These are phyloP conservation scores for Nanorana parkeri DNA, from an alignment of 2,113 vertebrate genomes.

Conservation along the genomic window DNA sequence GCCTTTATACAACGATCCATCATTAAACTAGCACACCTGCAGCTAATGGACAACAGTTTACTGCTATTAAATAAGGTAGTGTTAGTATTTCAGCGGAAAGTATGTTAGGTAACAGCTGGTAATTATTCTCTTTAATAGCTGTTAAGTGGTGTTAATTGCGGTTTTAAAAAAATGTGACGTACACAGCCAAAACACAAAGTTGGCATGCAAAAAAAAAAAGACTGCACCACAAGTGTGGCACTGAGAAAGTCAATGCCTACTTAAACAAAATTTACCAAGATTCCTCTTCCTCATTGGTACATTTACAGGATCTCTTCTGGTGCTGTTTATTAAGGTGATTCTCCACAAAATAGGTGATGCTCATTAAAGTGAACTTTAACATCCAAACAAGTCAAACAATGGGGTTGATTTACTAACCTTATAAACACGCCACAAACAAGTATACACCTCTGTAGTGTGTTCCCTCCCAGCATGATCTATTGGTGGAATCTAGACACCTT, in stretches of 20 bases:
- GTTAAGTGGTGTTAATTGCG: slow-evolving; percentile 56
- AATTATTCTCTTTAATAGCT: slow-evolving; percentile 57
- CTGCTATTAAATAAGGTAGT: slow-evolving; percentile 46
- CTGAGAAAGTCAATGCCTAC: background rate
- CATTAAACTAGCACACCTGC: slow-evolving; percentile 55
- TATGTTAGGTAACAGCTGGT: slow-evolving; percentile 53
- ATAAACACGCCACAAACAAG: no score
- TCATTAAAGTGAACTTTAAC: no score
- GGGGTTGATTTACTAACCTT: no score
- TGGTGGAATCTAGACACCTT: no score
- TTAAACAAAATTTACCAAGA: background rate
- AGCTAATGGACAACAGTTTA: slow-evolving; percentile 50
- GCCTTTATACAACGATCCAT: slow-evolving; percentile 31
- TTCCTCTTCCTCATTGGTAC: no score
- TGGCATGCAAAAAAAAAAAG: slow-evolving; percentile 8
- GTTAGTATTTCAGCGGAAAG: slow-evolving; percentile 50
- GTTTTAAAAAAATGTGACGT: slow-evolving; percentile 50
- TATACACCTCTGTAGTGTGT: no score
- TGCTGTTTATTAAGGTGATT: no score
- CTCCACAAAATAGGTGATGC: no score
- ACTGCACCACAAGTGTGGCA: background rate
- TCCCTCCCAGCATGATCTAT: no score
- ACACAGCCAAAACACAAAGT: slow-evolving; percentile 15
- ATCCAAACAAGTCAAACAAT: no score
- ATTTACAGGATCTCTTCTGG: no score